A percentile compares a stretch with the other conserved stretches of the same genome.
These are phyloP conservation scores for Lutraria lutraria DNA, from an alignment of 2,888 invertebrate genomes.

Conservation along the genomic window DNA sequence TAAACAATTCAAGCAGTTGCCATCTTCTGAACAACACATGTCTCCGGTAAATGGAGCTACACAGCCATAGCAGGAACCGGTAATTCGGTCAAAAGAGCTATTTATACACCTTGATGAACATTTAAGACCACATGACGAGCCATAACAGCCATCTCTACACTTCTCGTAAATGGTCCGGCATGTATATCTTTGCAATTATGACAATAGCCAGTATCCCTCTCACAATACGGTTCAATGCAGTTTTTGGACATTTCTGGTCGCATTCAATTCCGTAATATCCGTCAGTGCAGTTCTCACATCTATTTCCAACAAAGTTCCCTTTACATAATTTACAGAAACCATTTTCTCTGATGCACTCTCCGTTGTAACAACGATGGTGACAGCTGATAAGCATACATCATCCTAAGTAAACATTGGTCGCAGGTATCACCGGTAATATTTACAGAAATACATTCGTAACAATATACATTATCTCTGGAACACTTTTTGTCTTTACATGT, in stretches of 20 bases:
- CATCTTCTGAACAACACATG: neutral
- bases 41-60: no score
- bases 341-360: neutral
- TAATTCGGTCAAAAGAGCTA: no score
- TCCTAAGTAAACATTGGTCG: neutral
- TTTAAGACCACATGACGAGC: neutral
- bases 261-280: neutral
- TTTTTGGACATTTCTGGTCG: neutral
- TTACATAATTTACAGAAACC: neutral
- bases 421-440: neutral
- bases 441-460: neutral
- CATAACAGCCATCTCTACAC: slow-evolving; percentile 3
- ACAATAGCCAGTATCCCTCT: neutral
- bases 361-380: neutral
- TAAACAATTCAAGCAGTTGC: neutral
- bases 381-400: neutral
- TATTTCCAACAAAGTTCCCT: neutral
- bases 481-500: neutral
- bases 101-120: no score
- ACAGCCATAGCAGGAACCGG: no score
- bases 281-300: neutral
- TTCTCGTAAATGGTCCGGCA: neutral
- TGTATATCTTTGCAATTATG: neutral
- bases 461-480: neutral
- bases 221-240: neutral